Percentiles rank a stretch among this genome's conserved stretches.
These are phyloP conservation scores for Gorsachius goisagi DNA, from an alignment of 2,113 vertebrate species.

Conservation along the genomic window DNA sequence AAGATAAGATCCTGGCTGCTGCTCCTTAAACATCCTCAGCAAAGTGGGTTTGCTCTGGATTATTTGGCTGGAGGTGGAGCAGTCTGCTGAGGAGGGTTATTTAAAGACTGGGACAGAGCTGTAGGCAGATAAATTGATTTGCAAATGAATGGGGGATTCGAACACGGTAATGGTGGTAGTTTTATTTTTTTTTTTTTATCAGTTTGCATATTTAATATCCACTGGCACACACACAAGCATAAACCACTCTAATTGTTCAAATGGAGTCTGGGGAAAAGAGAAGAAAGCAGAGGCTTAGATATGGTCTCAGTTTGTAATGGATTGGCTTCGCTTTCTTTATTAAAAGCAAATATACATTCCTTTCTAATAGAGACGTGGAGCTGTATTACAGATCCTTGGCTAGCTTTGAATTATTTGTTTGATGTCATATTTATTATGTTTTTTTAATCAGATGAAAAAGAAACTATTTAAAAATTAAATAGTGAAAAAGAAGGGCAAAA, in stretches of 20 bases:
- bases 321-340: conserved; percentile 45
- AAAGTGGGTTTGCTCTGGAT: conserved; percentile 27
- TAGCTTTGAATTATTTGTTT: conserved; percentile 58
- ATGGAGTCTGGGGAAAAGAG: conserved; percentile 36
- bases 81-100: conserved; percentile 49
- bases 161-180: background rate
- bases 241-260: conserved; percentile 38
- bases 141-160: conserved; percentile 35
- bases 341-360: conserved; percentile 39
- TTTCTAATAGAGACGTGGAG: conserved; percentile 23
- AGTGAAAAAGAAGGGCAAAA: conserved; percentile 29
- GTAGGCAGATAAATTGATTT: conserved; percentile 49
- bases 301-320: conserved; percentile 24
- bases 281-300: conserved; percentile 6
- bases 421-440: conserved; percentile 34
- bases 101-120: conserved; percentile 49
- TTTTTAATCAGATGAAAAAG: conserved; percentile 49
- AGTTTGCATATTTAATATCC: conserved; percentile 40
- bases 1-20: background rate
- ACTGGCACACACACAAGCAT: background rate
- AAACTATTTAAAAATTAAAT: conserved; percentile 56
- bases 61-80: conserved; percentile 54
- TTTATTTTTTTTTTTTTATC: conserved; percentile 58
- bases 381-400: conserved; percentile 17
- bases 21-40: background rate